These are phyloP conservation scores for Parascotia fuliginaria DNA, from an alignment of 2,888 invertebrate species.

Conservation along the genomic window DNA sequence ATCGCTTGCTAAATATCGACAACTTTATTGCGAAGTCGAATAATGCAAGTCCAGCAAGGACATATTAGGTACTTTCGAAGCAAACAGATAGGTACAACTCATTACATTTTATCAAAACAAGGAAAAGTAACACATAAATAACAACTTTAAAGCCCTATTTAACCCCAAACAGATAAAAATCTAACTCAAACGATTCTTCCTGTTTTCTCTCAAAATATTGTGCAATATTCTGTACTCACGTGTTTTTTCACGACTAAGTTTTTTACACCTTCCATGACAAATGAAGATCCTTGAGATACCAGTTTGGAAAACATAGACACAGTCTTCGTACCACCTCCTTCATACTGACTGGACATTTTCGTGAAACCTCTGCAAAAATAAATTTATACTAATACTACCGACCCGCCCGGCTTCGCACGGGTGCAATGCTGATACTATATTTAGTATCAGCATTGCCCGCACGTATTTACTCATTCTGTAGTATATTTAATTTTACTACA, in stretches of 20 bases:
- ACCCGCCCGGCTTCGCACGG: no score
- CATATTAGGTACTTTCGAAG: no score
- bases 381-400: background rate
- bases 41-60: no score
- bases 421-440: no score
- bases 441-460: no score
- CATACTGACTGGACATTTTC: slow-evolving; percentile 93
- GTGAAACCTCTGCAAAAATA: slow-evolving; percentile 87
- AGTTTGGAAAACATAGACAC: slow-evolving; percentile 99
- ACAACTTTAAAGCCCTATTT: background rate
- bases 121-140: background rate
- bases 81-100: no score
- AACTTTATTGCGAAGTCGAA: no score
- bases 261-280: slow-evolving; percentile 99
- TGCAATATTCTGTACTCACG: slow-evolving; percentile 85
- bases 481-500: no score
- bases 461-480: no score
- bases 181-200: background rate
- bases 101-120: background rate
- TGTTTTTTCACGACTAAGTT: slow-evolving; percentile 99
- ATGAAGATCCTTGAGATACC: slow-evolving; percentile 98
- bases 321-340: slow-evolving; percentile 97
- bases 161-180: background rate
- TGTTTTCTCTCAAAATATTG: background rate
- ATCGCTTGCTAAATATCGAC: no score